Evolutionary conservation across 2,797 vertebrate genomes (phyloP), one percentile per base, ranked within the genome.

Genomic region (Accipiter badius): DNA sequence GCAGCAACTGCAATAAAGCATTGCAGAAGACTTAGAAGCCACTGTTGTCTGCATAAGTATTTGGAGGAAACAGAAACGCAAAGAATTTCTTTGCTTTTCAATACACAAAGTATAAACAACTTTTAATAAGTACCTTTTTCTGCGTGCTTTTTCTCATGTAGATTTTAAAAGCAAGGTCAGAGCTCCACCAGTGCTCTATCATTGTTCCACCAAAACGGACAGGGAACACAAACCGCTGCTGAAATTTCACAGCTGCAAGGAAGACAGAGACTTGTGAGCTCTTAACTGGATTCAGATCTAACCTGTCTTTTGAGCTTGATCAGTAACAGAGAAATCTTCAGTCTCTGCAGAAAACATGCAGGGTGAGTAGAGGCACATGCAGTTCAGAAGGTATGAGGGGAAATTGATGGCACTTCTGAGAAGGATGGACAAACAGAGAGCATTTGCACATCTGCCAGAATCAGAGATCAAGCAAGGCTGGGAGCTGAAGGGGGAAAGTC

Each of bases 191-290:
- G 67, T 98, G 98, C 91, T 98, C 95, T 61, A 99, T 90, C 96
- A 98, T 96, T 5, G 81, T 39, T 40, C 96, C 97, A 95, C 72
- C 97, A 22, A 99, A 98, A 39, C 83, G 95, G 66, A 99, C 93
- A 19, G 99, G 99, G 98, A 99, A 99, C 91, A 98, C 97, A 82
- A 96, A 98, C 7, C 91, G 97, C 70, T 99, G 99, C 33, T 99
- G 98, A 96, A 99, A 99, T 81, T 96, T 99, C 91, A 99, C 99
- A 90, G 82, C 99, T 99, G 97, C 24, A 97, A 98, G 81, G 73
- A 96, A 83, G 95, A 93, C 26, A 57, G 61, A 85, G 46, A 92
- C 29, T n/a, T 13, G 52, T 82, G 49, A 65, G 69, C 40, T 76
- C 61, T 37, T 16, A 10, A 31, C 29, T 35, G 14, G 40, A 29